Conservation (phyloP, 1,140 invertebrate genomes). For the Cheumatopsyche charites region DNA sequence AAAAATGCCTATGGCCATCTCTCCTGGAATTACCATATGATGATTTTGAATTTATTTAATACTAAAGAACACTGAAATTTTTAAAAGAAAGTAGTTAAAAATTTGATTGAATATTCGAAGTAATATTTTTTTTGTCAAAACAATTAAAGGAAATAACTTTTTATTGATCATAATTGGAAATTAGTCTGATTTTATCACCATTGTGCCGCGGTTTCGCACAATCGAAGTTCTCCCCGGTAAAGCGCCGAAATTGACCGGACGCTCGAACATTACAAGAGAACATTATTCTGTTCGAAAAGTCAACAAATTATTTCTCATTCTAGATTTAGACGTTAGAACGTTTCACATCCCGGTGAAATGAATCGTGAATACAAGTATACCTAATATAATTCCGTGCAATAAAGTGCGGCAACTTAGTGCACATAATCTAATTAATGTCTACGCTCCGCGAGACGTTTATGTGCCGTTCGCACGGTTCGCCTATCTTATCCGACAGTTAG, state of each 20-base stretch:
- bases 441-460: conserved; percentile 24
- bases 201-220: neutral
- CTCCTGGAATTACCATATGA: no score
- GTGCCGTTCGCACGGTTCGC: conserved; percentile 7
- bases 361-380: conserved; percentile 40
- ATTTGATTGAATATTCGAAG: no score
- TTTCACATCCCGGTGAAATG: conserved; percentile 14
- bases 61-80: no score
- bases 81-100: no score
- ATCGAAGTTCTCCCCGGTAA: neutral
- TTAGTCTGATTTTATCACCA: neutral
- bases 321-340: no score
- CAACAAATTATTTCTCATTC: neutral
- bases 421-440: conserved; percentile 39
- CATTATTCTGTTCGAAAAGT: conserved; percentile 23
- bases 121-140: no score
- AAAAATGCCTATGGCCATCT: no score
- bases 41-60: no score
- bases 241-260: conserved; percentile 13
- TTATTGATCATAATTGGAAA: no score
- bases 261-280: conserved; percentile 26
- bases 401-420: conserved; percentile 34
- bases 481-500: no score
- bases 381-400: conserved; percentile 30
- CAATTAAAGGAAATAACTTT: no score